Evolutionary conservation across 1,140 invertebrate species (phyloP).

Genomic region (Panonychus citri): DNA sequence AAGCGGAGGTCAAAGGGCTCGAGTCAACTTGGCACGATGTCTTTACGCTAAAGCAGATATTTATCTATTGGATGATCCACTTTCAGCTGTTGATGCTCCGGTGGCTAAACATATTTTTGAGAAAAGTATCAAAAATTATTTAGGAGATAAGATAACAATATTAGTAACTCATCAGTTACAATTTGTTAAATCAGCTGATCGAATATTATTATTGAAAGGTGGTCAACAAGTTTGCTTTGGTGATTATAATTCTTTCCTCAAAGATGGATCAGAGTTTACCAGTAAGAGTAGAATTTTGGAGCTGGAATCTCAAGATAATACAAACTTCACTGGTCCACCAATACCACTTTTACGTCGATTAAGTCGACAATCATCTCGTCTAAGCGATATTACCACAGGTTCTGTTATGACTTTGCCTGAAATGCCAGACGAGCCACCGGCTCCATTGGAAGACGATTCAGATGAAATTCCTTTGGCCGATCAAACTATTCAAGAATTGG

Average conservation of each 20-base stretch:
- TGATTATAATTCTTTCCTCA: too few relatives aligned
- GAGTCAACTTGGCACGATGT: conserved; percentile 46
- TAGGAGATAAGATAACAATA: conserved; percentile 39
- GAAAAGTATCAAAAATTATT: conserved; percentile 21
- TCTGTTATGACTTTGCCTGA: too few relatives aligned
- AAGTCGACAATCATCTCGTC: too few relatives aligned
- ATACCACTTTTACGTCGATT: too few relatives aligned
- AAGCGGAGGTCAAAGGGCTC: conserved; percentile 86
- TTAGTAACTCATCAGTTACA: conserved; percentile 38
- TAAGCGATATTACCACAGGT: too few relatives aligned
- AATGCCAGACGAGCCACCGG: too few relatives aligned
- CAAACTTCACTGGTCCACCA: too few relatives aligned
- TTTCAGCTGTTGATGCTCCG: conserved; percentile 24
- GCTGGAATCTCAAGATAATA: too few relatives aligned
- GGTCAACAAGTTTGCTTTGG: conserved; percentile 8
- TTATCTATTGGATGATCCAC: conserved; percentile 26
- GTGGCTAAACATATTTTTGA: conserved; percentile 25
- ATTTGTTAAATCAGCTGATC: conserved; percentile 39
- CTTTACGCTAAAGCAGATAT: conserved; percentile 20
- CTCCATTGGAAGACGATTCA: too few relatives aligned
- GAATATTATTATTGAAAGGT: conserved; percentile 50
- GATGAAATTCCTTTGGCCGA: too few relatives aligned
- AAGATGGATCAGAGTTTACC: too few relatives aligned
- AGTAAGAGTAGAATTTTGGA: too few relatives aligned
- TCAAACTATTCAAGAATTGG: background rate